phyloP scores from a whole-genome alignment of 2,113 vertebrate genomes.

The Leuciscus idus region DNA sequence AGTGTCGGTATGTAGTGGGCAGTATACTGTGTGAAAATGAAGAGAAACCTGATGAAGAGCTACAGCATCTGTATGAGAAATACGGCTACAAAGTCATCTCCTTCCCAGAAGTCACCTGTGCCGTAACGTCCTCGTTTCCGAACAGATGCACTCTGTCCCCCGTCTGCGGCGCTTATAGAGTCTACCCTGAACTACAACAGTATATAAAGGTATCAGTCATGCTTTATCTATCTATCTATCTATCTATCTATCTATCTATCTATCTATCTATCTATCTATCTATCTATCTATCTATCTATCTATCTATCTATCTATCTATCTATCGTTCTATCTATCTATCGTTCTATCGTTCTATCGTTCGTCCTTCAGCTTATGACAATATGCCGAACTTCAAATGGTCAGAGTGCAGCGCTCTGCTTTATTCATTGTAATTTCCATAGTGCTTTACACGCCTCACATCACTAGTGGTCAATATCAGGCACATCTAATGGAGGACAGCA shows the following conservation, averaged over 20 bases:
- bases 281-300: not conserved
- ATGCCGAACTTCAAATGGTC: not conserved
- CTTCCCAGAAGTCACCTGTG: constrained; percentile 89
- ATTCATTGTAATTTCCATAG: constrained; percentile 51
- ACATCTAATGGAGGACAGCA: constrained; percentile 60
- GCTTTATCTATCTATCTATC: not conserved
- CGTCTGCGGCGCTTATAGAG: constrained; percentile 80
- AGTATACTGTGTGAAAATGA: constrained; percentile 90
- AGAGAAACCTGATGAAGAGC: constrained; percentile 75
- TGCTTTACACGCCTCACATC: constrained; percentile 68
- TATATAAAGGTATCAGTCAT: constrained; percentile 86
- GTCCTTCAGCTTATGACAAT: too few species aligned
- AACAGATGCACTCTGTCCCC: constrained; percentile 82
- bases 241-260: not conserved
- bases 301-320: too few species aligned
- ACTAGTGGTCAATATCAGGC: constrained; percentile 60
- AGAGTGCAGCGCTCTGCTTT: not conserved
- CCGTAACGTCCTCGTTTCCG: constrained; percentile 86
- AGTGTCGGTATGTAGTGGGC: constrained; percentile 71
- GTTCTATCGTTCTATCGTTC: too few species aligned
- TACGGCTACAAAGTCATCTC: constrained; percentile 89
- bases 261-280: too few species aligned
- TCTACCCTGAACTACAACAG: constrained; percentile 82
- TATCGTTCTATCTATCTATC: too few species aligned
- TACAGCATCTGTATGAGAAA: constrained; percentile 83